Percentiles rank a stretch among this genome's conserved stretches.
phyloP scores from a whole-genome alignment of 2,113 vertebrate species.

The Oxyura jamaicensis region DNA sequence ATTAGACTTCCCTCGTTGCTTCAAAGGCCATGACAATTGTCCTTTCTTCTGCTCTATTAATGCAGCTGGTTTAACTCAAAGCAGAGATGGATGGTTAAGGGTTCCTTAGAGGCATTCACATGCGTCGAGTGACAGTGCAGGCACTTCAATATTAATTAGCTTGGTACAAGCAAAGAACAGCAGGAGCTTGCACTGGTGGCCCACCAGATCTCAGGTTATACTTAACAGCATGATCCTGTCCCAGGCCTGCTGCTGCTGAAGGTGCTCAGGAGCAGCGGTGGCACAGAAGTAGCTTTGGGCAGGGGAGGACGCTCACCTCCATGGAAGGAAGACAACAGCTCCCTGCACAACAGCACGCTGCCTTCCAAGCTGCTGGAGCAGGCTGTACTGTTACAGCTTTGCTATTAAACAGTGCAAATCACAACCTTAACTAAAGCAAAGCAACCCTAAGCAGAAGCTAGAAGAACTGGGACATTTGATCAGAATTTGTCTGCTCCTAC shows the following conservation, averaged over 20 bases:
- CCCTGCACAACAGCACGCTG: not conserved
- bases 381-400: not conserved
- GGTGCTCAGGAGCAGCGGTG: not conserved
- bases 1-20: conserved; percentile 19
- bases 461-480: not conserved
- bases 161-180: not conserved
- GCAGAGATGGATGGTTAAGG: conserved; percentile 5
- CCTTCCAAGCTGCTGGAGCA: not conserved
- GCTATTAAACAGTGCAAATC: not conserved
- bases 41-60: conserved; percentile 29
- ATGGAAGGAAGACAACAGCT: not conserved
- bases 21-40: not conserved
- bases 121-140: not conserved
- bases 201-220: not conserved
- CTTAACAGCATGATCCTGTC: not conserved
- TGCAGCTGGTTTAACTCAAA: conserved; percentile 22
- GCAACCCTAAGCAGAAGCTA: not conserved
- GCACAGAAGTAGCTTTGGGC: not conserved
- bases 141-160: conserved; percentile 1
- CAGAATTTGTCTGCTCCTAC: not conserved
- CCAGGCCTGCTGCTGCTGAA: not conserved
- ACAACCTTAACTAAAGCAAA: not conserved
- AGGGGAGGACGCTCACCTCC: not conserved
- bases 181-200: not conserved
- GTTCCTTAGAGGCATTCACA: conserved; percentile 18